phyloP scores from a whole-genome alignment of 2,888 invertebrate species.

The Drosophila lutescens region DNA sequence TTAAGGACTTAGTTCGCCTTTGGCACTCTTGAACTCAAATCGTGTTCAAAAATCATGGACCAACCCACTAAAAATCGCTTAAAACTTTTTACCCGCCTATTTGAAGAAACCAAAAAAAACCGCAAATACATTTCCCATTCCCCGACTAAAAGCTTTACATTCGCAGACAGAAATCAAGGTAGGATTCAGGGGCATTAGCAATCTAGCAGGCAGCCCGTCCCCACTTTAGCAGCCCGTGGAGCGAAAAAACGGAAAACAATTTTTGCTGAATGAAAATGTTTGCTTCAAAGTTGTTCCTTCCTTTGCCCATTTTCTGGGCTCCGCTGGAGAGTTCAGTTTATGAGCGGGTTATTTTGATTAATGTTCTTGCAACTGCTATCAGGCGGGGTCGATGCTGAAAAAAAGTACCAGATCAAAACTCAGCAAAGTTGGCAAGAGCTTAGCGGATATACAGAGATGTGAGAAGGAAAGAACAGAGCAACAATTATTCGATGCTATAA shows the following conservation, averaged over 20 bases:
- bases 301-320: slow-evolving; percentile 7
- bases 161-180: slow-evolving; percentile 56
- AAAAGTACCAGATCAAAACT: slow-evolving; percentile 1
- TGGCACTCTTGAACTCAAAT: slow-evolving; percentile 6
- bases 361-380: slow-evolving; percentile 50
- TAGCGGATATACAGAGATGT: slow-evolving; percentile 17
- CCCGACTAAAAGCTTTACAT: slow-evolving; percentile 45
- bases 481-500: slow-evolving; percentile 34
- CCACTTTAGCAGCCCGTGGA: slow-evolving; percentile 7
- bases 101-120: slow-evolving; percentile 23
- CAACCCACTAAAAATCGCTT: slow-evolving; percentile 52
- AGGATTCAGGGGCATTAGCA: slow-evolving; percentile 53
- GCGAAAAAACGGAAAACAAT: slow-evolving; percentile 41
- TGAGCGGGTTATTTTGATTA: slow-evolving; percentile 73
- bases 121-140: slow-evolving; percentile 16
- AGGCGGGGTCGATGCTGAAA: slow-evolving; percentile 22
- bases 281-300: slow-evolving; percentile 39
- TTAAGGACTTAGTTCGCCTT: neutral
- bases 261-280: slow-evolving; percentile 61
- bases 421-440: slow-evolving; percentile 32
- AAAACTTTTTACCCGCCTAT: slow-evolving; percentile 45
- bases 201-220: slow-evolving; percentile 24
- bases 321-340: slow-evolving; percentile 53
- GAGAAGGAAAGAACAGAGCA: slow-evolving; percentile 20
- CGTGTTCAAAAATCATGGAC: slow-evolving; percentile 23